A percentile compares a stretch with the other conserved stretches of the same genome.
phyloP scores from a whole-genome alignment of 2,888 invertebrate genomes.

The Amblyteles armatorius region DNA sequence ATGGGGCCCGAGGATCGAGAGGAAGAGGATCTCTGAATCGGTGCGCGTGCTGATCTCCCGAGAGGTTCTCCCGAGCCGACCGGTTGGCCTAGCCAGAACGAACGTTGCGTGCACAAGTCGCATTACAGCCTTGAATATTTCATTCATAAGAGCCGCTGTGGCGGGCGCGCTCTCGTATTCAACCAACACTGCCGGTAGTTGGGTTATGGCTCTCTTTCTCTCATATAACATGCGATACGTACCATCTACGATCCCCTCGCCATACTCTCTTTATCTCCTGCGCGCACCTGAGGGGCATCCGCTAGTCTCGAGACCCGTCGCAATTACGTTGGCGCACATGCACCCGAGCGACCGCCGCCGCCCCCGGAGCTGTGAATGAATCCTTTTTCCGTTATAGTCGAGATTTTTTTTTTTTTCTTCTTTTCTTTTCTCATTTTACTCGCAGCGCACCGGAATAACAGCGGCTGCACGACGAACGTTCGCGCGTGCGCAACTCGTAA shows the following conservation, averaged over 20 bases:
- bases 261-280: slow-evolving; percentile 43
- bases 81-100: slow-evolving; percentile 68
- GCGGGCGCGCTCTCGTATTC: slow-evolving; percentile 74
- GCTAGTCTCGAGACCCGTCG: slow-evolving; percentile 70
- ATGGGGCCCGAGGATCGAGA: slow-evolving; percentile 15
- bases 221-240: slow-evolving; percentile 63
- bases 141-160: slow-evolving; percentile 82
- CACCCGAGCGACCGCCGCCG: slow-evolving; percentile 64
- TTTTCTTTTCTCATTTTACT: slow-evolving; percentile 58
- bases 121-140: slow-evolving; percentile 83
- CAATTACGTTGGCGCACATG: slow-evolving; percentile 75
- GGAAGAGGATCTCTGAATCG: slow-evolving; percentile 50
- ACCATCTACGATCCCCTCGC: slow-evolving; percentile 55
- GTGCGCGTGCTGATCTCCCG: slow-evolving; percentile 64
- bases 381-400: slow-evolving; percentile 68
- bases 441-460: slow-evolving; percentile 69
- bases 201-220: slow-evolving; percentile 30
- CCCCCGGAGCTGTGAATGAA: slow-evolving; percentile 78
- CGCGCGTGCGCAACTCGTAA: slow-evolving; percentile 8
- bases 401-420: slow-evolving; percentile 50
- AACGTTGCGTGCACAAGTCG: slow-evolving; percentile 80
- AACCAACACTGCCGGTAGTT: slow-evolving; percentile 65
- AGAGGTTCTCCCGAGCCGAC: slow-evolving; percentile 60
- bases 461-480: slow-evolving; percentile 46
- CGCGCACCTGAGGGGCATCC: slow-evolving; percentile 56